Evolutionary conservation across 2,113 vertebrate species (phyloP), one percentile per base, ranked within the genome.

Genomic region (Arothron firmamentum): DNA sequence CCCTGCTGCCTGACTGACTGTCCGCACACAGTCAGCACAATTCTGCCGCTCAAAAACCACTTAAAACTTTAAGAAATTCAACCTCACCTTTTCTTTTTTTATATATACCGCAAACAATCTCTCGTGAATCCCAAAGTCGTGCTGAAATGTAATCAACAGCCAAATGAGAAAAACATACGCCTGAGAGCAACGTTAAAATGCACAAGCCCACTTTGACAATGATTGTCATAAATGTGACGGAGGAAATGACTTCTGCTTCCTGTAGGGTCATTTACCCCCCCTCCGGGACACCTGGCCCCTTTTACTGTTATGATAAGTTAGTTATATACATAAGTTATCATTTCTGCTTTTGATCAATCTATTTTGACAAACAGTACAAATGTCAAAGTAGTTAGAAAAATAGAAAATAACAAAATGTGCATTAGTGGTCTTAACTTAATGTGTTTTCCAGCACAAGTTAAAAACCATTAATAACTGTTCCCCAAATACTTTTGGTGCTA

Each of bases 291-390:
- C 79, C 79, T 76, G 85, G 81, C 56, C 83, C 79, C 59, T 79
- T 86, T 78, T 64, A 75, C 57, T 85, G 71, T 78, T 81, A 74
- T 77, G 77, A 86, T 83, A 86, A 82, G 73, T 87, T 87, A 80
- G 79, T 81, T 70, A 51, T 70, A 72, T 68, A 76, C 62, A 82
- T 87, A 86, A 81, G 84, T 88, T 65, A 82, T 67, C 34, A 6
- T 77, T 78, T 64, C 55, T 65, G 60, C 52, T 65, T 62, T 64
- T 38, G n/a, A 8, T 51, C 60, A 72, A 63, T 78, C 62, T 62
- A 75, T 48, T 72, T 71, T 55, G 68, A 79, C 70, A 76, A 69
- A 74, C 56, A 79, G 48, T 46, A 60, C 59, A 54, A 61, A 73
- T 43, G 23, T 67, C 45, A 72, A 66, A 74, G 28, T 65, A 41